Evolutionary conservation across 2,113 vertebrate species (phyloP).

Genomic region (Coracopsis vasa): DNA sequence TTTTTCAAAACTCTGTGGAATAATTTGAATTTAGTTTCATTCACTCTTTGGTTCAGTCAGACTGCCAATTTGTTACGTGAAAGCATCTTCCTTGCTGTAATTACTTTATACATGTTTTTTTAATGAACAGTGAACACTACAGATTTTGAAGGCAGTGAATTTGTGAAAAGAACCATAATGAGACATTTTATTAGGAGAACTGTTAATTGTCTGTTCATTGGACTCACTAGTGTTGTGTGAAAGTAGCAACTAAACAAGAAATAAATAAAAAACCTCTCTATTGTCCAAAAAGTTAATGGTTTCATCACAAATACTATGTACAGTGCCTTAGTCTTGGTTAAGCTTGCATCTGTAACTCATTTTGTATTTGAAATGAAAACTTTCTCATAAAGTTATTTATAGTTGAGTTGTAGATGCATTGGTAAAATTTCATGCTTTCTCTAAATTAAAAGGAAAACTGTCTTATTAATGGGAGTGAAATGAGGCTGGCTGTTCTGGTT

Average conservation of each 20-base stretch:
- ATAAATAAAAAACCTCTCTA: background rate
- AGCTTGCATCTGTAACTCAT: background rate
- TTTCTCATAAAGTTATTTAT: background rate
- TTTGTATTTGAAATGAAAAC: background rate
- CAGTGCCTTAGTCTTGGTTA: background rate
- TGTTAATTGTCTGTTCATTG: background rate
- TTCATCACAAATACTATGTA: background rate
- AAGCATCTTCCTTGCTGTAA: background rate
- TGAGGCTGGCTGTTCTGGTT: background rate
- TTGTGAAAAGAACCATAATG: background rate
- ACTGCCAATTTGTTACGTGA: background rate
- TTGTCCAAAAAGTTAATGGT: background rate
- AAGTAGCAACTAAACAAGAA: background rate
- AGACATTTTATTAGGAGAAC: background rate
- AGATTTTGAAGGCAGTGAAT: background rate
- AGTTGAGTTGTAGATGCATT: background rate
- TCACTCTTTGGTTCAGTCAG: background rate
- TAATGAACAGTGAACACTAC: background rate
- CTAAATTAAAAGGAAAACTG: background rate
- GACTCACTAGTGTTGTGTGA: background rate
- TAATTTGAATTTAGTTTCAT: background rate
- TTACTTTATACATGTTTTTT: background rate
- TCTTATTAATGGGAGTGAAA: background rate
- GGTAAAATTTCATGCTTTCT: constrained; percentile 11
- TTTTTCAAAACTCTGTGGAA: background rate